A percentile compares a stretch with the other conserved stretches of the same genome.
Evolutionary conservation across 2,797 vertebrate species (phyloP).

Genomic region (Decapterus maruadsi): DNA sequence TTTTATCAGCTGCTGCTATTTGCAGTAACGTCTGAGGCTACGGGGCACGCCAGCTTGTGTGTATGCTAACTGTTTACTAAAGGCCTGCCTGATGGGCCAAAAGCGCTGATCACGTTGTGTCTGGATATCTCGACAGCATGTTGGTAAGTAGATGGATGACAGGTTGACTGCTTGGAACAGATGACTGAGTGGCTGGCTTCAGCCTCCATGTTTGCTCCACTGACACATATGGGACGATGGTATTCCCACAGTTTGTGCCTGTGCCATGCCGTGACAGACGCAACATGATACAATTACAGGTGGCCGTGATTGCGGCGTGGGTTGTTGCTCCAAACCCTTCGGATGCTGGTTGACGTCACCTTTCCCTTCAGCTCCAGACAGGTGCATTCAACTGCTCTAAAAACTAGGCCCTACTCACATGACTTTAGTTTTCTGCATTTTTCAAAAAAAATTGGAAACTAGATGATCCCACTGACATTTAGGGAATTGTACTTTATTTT

Average conservation of each 20-base stretch:
- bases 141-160: slow-evolving; percentile 25
- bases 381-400: neutral
- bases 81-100: slow-evolving; percentile 5
- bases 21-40: slow-evolving; percentile 51
- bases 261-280: neutral
- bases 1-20: slow-evolving; percentile 68
- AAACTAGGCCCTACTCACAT: too few relatives aligned
- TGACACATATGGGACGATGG: slow-evolving; percentile 59
- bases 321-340: neutral
- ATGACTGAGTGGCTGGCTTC: slow-evolving; percentile 49
- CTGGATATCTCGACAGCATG: slow-evolving; percentile 42
- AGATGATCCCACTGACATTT: too few relatives aligned
- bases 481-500: neutral
- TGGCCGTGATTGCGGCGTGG: neutral
- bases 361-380: neutral
- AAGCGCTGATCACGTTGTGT: slow-evolving; percentile 17
- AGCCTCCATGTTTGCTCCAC: slow-evolving; percentile 48
- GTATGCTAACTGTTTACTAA: slow-evolving; percentile 47
- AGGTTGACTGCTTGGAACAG: slow-evolving; percentile 44
- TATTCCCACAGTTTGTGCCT: slow-evolving; percentile 10
- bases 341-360: neutral
- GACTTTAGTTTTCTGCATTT: neutral
- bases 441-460: too few relatives aligned
- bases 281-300: neutral
- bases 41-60: slow-evolving; percentile 15